A percentile compares a stretch with the other conserved stretches of the same genome.
These are phyloP conservation scores for Caenorhabditis sulstoni DNA, from an alignment of 2,888 invertebrate species.

Conservation along the genomic window DNA sequence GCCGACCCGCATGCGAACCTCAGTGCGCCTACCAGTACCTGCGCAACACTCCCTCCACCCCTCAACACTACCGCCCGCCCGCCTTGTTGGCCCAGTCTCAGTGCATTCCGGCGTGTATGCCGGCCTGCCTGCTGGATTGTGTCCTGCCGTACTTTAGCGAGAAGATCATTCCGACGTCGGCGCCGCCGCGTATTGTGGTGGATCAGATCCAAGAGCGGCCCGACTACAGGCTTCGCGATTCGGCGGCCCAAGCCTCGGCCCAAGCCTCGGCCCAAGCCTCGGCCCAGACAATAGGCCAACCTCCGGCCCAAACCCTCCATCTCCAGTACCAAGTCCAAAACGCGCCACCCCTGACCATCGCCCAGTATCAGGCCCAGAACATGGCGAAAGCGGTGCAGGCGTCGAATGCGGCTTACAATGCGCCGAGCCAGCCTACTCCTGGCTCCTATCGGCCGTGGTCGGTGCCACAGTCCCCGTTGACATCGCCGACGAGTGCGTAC, in stretches of 20 bases:
- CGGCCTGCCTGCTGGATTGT: constrained; percentile 53
- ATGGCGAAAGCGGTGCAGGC: constrained; percentile 24
- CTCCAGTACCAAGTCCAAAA: constrained; percentile 25
- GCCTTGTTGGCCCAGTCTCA: background rate
- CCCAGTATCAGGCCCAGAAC: constrained; percentile 42
- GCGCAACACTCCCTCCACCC: constrained; percentile 27
- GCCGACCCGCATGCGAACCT: constrained; percentile 49
- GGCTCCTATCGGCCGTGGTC: constrained; percentile 26
- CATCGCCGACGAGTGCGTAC: constrained; percentile 7
- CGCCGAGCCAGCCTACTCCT: constrained; percentile 27
- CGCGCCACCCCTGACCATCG: constrained; percentile 29
- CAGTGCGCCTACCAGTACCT: constrained; percentile 51
- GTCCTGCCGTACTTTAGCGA: constrained; percentile 48
- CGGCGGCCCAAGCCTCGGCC: background rate
- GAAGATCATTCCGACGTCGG: constrained; percentile 12
- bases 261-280: background rate
- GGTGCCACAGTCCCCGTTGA: constrained; percentile 15
- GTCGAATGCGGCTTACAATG: constrained; percentile 36
- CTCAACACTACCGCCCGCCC: constrained; percentile 39
- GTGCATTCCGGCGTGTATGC: constrained; percentile 60
- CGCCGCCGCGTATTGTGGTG: constrained; percentile 32
- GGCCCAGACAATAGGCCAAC: background rate
- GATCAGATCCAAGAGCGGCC: constrained; percentile 36
- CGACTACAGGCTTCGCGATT: constrained; percentile 26
- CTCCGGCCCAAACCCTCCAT: constrained; percentile 33